Base-by-base conservation (phyloP, 2,113 vertebrate species). In the Barbus barbus region DNA sequence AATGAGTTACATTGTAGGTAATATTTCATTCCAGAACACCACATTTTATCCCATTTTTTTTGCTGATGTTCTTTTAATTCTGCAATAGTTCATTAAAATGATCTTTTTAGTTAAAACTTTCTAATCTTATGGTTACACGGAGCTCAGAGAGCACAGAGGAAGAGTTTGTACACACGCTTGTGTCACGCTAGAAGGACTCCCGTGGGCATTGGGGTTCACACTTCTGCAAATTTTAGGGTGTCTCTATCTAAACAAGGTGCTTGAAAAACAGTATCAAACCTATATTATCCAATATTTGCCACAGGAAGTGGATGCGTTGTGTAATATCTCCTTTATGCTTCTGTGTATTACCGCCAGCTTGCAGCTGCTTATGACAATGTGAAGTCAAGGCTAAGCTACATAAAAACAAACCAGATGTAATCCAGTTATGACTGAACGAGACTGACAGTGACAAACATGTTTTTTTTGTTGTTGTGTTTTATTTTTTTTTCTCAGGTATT, bases 101-200 rank as follows among this genome's bases (percentile, higher is more conserved):
- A 41, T 41, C 38, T 41, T 41, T 41, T 41, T 38, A 4, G n/a
- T 46, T 74, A 1, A 28, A 5, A 5, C 16, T 9, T 16, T 48
- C 28, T 46, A 74, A 74, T 48, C 72, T 51, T 16, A 26, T 44
- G 0, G 72, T 89, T 78, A 90, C 88, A 9, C 33, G 22, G 24
- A 76, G 26, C 14, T 76, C 26, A 28, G 16, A 53, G 51, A 77
- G 75, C 94, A 92, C 92, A 87, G 93, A 92, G 93, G 95, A 96
- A 96, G 92, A 93, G 87, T 86, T 85, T 87, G 82, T 85, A 58
- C 87, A 46, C 90, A 90, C 93, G 94, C 93, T 94, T 93, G 94
- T 92, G 76, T 78, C 41, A 89, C 86, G 86, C 87, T 90, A 9
- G 20, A 65, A 56, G 38, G 90, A 83, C 88, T 91, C 86, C 20